Conservation (phyloP, 2,797 vertebrate genomes). For the Amblyopsis hoosieri region DNA sequence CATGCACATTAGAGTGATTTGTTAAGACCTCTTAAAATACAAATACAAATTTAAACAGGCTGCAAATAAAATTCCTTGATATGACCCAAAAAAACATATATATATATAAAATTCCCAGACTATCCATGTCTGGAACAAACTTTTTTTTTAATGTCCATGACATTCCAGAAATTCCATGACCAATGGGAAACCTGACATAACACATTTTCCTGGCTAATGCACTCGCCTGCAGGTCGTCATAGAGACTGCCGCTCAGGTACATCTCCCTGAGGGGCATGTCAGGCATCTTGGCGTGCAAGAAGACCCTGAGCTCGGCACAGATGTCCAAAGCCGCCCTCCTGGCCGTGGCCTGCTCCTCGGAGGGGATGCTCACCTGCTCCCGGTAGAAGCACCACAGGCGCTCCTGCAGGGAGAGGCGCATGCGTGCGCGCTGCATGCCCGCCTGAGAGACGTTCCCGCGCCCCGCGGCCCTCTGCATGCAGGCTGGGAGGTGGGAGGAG, state of each 20-base stretch:
- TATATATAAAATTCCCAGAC: too few species aligned
- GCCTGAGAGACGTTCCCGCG: conserved; percentile 53
- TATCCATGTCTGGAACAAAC: too few species aligned
- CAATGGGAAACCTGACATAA: too few species aligned
- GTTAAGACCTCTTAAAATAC: too few species aligned
- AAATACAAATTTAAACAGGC: too few species aligned
- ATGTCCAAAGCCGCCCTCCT: conserved; percentile 94
- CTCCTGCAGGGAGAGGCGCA: conserved; percentile 93
- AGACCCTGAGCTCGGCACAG: conserved; percentile 91
- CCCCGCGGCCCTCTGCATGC: conserved; percentile 61
- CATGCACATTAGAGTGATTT: too few species aligned
- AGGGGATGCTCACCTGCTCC: conserved; percentile 85
- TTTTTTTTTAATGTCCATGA: too few species aligned
- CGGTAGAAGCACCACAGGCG: conserved; percentile 90
- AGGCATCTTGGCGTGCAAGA: conserved; percentile 91
- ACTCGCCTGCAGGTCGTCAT: conserved; percentile 93
- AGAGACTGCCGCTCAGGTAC: conserved; percentile 97
- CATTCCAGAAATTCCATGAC: too few species aligned
- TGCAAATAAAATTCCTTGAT: too few species aligned
- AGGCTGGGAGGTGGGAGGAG: conserved; percentile 55
- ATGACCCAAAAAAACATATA: too few species aligned
- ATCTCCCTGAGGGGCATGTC: conserved; percentile 98
- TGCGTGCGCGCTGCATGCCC: conserved; percentile 76
- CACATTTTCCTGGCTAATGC: not conserved
- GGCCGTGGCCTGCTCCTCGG: conserved; percentile 87